Percentiles rank a stretch among this genome's conserved stretches.
Conservation (phyloP, 2,113 vertebrate species). For the Oplegnathus fasciatus region DNA sequence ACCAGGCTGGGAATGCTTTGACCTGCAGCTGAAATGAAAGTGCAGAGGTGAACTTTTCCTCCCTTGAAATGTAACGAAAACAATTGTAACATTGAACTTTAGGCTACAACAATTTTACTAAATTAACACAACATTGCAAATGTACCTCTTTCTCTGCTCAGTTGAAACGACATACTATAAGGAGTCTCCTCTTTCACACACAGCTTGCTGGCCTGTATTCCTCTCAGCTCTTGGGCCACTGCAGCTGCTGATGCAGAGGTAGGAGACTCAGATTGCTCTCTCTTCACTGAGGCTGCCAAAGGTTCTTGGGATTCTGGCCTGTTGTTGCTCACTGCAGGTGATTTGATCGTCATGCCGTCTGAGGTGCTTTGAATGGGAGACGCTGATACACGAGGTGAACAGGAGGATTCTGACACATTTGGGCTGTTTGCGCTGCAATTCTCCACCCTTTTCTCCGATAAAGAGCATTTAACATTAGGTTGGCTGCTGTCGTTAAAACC, state of each 20-base stretch:
- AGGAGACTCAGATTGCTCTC: constrained; percentile 89
- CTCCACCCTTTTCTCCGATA: constrained; percentile 86
- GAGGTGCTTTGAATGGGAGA: constrained; percentile 87
- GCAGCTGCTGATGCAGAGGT: constrained; percentile 83
- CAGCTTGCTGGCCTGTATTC: constrained; percentile 82
- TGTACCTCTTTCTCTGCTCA: constrained; percentile 93
- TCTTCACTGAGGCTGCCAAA: constrained; percentile 88
- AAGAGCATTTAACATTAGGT: constrained; percentile 86
- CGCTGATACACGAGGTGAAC: constrained; percentile 85
- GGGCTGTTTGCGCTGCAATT: constrained; percentile 87
- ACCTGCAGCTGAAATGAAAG: constrained; percentile 87
- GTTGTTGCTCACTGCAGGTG: constrained; percentile 81
- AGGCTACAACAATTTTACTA: constrained; percentile 21
- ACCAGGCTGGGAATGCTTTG: constrained; percentile 88
- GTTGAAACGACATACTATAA: constrained; percentile 89
- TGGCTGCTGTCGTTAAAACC: constrained; percentile 88
- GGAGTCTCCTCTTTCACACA: constrained; percentile 91
- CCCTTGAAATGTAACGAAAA: constrained; percentile 26
- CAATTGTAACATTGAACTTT: background rate
- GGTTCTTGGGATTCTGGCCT: constrained; percentile 84
- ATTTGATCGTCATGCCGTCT: constrained; percentile 82
- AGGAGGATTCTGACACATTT: constrained; percentile 88
- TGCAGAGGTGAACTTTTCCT: constrained; percentile 84
- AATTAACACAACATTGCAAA: constrained; percentile 61
- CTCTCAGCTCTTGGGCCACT: constrained; percentile 88